These are phyloP conservation scores for Lepilemur septentrionalis DNA, from an alignment of 2,797 vertebrate species.

Conservation along the genomic window DNA sequence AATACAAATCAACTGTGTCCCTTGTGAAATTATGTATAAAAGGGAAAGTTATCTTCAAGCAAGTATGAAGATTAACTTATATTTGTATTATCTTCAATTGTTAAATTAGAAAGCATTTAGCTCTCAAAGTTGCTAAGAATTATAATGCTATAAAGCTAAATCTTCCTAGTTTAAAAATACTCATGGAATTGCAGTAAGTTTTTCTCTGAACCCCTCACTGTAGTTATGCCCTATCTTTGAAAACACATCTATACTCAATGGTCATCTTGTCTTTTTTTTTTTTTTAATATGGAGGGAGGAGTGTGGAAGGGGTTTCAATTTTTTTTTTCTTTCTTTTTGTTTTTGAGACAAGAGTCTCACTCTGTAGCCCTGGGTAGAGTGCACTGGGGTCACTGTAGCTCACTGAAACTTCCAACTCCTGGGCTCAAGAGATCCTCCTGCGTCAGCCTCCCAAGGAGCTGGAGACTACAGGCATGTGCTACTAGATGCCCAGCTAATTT, in stretches of 20 bases:
- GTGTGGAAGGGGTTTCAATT: too few species aligned
- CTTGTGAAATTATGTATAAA: neutral
- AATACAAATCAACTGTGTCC: neutral
- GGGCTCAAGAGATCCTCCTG: too few species aligned
- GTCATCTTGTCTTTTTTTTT: too few species aligned
- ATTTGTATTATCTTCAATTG: neutral
- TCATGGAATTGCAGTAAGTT: neutral
- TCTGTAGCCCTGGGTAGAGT: too few species aligned
- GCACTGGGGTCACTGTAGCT: too few species aligned
- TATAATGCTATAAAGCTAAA: neutral
- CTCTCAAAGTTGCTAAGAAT: neutral
- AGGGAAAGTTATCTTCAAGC: neutral
- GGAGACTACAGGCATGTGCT: too few species aligned
- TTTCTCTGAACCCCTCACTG: neutral
- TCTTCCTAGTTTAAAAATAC: neutral
- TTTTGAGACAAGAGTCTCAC: too few species aligned
- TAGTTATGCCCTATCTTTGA: neutral
- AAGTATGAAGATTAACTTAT: neutral
- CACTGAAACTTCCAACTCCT: too few species aligned
- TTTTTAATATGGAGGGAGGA: too few species aligned
- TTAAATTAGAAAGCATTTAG: neutral
- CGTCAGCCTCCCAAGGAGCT: too few species aligned
- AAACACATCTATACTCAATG: neutral
- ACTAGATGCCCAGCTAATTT: too few species aligned
- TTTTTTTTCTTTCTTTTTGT: too few species aligned